Evolutionary conservation across 2,113 vertebrate genomes (phyloP), one percentile per base, ranked within the genome.

Genomic region (Talpa occidentalis): DNA sequence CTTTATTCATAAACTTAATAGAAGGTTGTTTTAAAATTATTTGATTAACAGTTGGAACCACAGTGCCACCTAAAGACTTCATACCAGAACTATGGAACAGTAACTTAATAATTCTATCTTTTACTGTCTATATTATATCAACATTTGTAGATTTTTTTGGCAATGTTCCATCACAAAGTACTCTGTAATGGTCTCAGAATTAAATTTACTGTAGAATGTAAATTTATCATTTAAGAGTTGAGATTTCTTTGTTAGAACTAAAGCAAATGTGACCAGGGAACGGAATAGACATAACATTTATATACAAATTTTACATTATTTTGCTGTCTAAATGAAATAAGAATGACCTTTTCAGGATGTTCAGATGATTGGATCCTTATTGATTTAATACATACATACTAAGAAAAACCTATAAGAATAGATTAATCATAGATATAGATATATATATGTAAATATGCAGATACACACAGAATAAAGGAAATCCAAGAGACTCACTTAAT

Each of bases 181-280:
- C 19, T 87, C 74, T 94, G 26, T 84, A 67, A 11, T 92, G 60
- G 8, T 91, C 91, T 42, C 66, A 94, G 77, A 91, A 87, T 60
- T 80, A 83, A 90, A 95, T 79, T 92, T 17, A 92, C 17, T 90
- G 94, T 67, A 96, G 12, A 88, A 88, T 73, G 54, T 62, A 87
- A 93, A 95, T 91, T 24, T 79, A 82, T 83, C 42, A 52, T 76
- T 28, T 44, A 81, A 91, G 28, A 62, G 14, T 72, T 90, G 10
- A 87, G 35, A 87, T 30, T 7, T 66, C 22, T 26, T 8, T 3
- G 60, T 77, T 91, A 66, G 83, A 52, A 73, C 3, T 16, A 88
- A 84, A 88, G 47, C 19, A 85, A 70, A 93, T 69, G 54, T 94
- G 91, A 82, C 73, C 35, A 93, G 86, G 47, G 93, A 74, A 59